A percentile compares a stretch with the other conserved stretches of the same genome.
Conservation (phyloP, 2,113 vertebrate species). For the Eurypyga helias region DNA sequence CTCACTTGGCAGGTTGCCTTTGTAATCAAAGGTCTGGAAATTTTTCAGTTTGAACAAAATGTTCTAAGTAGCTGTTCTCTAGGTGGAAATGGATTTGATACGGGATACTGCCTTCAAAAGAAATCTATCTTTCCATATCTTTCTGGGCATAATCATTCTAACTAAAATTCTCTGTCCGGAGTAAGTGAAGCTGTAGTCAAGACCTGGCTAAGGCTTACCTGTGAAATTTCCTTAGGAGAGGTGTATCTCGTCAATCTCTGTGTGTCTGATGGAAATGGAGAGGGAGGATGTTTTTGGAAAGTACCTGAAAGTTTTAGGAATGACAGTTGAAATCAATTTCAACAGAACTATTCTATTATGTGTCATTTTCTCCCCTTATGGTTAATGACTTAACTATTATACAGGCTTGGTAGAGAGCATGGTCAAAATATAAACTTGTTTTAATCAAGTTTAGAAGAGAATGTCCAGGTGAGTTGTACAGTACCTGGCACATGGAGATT, state of each 20-base stretch:
- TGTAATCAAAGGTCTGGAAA: constrained; percentile 69
- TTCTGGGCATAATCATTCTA: background rate
- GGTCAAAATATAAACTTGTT: background rate
- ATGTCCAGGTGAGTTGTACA: background rate
- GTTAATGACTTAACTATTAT: background rate
- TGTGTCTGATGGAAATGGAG: background rate
- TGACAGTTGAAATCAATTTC: background rate
- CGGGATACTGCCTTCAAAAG: constrained; percentile 36
- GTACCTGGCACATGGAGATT: background rate
- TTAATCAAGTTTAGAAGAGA: background rate
- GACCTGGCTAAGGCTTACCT: background rate
- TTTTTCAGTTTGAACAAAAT: constrained; percentile 71
- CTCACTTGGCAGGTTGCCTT: constrained; percentile 66
- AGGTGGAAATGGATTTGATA: constrained; percentile 54
- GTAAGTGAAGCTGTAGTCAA: background rate
- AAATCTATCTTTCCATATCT: constrained; percentile 5
- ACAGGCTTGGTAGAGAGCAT: background rate
- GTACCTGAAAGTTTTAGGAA: background rate
- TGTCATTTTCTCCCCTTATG: background rate
- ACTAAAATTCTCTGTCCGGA: background rate
- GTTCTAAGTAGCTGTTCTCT: constrained; percentile 60
- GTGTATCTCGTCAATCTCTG: background rate
- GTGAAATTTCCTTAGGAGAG: background rate
- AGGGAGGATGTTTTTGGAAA: background rate
- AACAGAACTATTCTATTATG: background rate